Evolutionary conservation across 2,888 invertebrate genomes (phyloP), one percentile per base, ranked within the genome.

Genomic region (Bellardia pandia): DNA sequence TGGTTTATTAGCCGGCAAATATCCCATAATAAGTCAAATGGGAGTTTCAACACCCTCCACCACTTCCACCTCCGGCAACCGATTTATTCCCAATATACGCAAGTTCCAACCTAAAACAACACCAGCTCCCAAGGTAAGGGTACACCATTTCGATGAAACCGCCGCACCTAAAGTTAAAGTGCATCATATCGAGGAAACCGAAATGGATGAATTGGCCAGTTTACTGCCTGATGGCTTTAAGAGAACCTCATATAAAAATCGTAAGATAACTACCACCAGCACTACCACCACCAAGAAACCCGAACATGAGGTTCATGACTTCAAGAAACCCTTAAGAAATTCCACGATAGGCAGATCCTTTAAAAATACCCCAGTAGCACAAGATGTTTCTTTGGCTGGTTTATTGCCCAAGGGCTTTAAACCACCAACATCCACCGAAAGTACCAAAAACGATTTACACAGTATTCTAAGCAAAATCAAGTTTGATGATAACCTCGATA

Each of bases 1-100:
- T 90, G 96, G 96, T 77, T 95, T 97, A 71, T 93, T 97, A 37
- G 95, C 96, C 3, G 96, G 96, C 72, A 96, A 96, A 75, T 95
- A 97, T 89, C 95, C 96, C 85, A 95, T 95, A 72, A 95, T 95
- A 45, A 96, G 95, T 74, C 96, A 96, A 92, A 96, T 96, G 91
- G 92, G 91, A 45, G 86, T 89, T 13, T 90, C 92, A 8, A 92
- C 93, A 3, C 90, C 90, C 1, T 91, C 94, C 88, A 92, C 94
- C 0, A 90, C 88, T 5, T 90, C 91, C 2, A 91, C 95, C 45
- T 93, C 95, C n/a, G 92, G 94, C 14, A 94, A 95, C 0, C 94
- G 94, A 84, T 95, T 95, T 79, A 94, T 95, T 62, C 95, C 95
- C 30, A 94, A 95, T 88, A 96, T 96, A 11, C 95, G 95, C 79